Base-by-base conservation (phyloP, 2,888 invertebrate genomes). In the Dryococelus australis region DNA sequence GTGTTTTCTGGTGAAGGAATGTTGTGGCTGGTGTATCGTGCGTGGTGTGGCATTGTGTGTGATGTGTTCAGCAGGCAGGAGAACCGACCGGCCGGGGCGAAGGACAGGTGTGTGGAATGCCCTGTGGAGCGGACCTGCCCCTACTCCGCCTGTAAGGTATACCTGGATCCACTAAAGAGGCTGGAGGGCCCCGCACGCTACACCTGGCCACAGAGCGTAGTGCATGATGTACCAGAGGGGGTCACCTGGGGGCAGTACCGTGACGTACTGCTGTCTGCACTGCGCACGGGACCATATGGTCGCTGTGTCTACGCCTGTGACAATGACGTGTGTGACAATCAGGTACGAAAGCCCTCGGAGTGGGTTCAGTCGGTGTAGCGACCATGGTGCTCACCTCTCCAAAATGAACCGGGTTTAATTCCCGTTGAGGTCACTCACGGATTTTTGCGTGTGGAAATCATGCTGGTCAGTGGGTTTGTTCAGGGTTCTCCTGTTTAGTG, bases 301-400 rank as follows among this genome's bases (percentile, higher is more conserved):
- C 65, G 65, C 65, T 65, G 65, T 24, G 65, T 65, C 65, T 65
- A 65, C 65, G 65, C 65, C 20, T 65, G 65, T 16, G 65, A 65
- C 65, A 65, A 65, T 16, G 65, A 65, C 65, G 65, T 65, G 65
- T 65, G 65, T 65, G 65, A 65, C 65, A 65, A 65, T 24, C 65
- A 65, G 65, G 65, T 65, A 16, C 65, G 65, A 20, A 8, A 24
- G 12, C 47, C 47, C 12, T n/a, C n/a, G n/a, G n/a, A n/a, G n/a
- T n/a, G n/a, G n/a, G n/a, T n/a, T n/a, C n/a, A n/a, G n/a, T n/a
- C n/a, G n/a, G n/a, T n/a, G n/a, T n/a, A n/a, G n/a, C n/a, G n/a
- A n/a, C n/a, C n/a, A n/a, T n/a, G n/a, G n/a, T n/a, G n/a, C n/a
- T n/a, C n/a, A n/a, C n/a, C n/a, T n/a, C n/a, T n/a, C 35, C 35